Base-by-base conservation (phyloP, 2,113 vertebrate genomes). In the Telmatochromis sp. region DNA sequence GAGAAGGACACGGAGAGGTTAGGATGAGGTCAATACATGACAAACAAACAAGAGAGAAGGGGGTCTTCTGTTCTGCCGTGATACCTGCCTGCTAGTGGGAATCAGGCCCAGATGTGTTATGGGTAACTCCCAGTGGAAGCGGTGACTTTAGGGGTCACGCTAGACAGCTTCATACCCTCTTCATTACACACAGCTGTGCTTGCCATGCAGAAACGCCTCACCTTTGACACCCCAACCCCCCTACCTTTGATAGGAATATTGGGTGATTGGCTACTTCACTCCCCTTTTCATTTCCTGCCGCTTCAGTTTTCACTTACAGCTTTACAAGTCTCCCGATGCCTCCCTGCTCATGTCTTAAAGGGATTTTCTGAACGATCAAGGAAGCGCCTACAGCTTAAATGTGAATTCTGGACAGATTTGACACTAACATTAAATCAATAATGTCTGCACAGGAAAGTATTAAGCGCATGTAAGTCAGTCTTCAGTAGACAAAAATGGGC, bases 81-180 rank as follows among this genome's bases (percentile, higher is more conserved):
- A 93, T 94, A 95, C 94, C 94, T 93, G 94, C 65, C 88, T 93
- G 87, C 91, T 88, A 58, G 81, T 33, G 57, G 79, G 93, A 96
- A 96, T 96, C 91, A 96, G 94, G 93, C 89, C 95, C 96, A 97
- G 95, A 97, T 97, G 96, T 96, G 94, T 95, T 95, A 92, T 94
- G 91, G 91, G 91, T 94, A 95, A 91, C 92, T 93, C 92, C 92
- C 21, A 78, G 86, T 94, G 89, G 92, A 93, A 93, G 92, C 37
- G 33, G 89, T 81, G 90, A 93, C 90, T 93, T 31, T 17, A 31
- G 85, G 92, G 95, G 95, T 96, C 95, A 95, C 9, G 35, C 73
- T 40, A 88, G 94, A 90, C 42, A 81, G 83, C 86, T 89, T 85
- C 53, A 88, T 87, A 81, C 45, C 65, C 89, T 92, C 90, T 92